These are phyloP conservation scores for Chesias legatella DNA, from an alignment of 2,888 invertebrate species.

Conservation along the genomic window DNA sequence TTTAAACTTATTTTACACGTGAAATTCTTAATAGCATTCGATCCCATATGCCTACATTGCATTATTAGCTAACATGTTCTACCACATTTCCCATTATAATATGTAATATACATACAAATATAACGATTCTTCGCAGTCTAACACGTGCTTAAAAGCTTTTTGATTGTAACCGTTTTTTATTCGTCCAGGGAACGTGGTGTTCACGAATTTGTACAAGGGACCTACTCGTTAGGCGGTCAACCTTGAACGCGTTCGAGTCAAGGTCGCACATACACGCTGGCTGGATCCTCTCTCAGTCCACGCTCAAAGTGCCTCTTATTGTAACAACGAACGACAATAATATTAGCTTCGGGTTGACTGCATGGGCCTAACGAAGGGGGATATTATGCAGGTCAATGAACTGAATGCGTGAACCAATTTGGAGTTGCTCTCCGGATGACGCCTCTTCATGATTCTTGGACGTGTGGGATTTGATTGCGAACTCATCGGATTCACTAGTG, in stretches of 20 bases:
- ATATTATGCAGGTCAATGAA: slow-evolving; percentile 61
- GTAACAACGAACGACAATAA: slow-evolving; percentile 57
- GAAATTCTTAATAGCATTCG: no score
- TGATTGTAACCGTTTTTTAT: slow-evolving; percentile 30
- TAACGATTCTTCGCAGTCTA: slow-evolving; percentile 3
- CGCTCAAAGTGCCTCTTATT: slow-evolving; percentile 56
- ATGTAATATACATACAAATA: no score
- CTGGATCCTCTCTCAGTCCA: slow-evolving; percentile 42
- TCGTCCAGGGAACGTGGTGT: slow-evolving; percentile 27
- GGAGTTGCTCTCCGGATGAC: slow-evolving; percentile 47
- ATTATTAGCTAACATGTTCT: no score
- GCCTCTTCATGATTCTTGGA: slow-evolving; percentile 11
- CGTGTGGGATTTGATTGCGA: slow-evolving; percentile 8
- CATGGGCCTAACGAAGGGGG: slow-evolving; percentile 49
- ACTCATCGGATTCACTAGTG: not conserved
- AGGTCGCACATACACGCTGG: slow-evolving; percentile 53
- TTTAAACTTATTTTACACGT: no score
- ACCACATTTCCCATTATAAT: not conserved
- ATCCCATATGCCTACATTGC: no score
- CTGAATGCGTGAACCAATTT: slow-evolving; percentile 64
- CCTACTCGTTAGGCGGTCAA: slow-evolving; percentile 40
- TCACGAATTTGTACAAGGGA: slow-evolving; percentile 33
- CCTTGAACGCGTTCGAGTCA: slow-evolving; percentile 65
- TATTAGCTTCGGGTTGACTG: slow-evolving; percentile 63
- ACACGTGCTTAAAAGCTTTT: slow-evolving; percentile 33